Evolutionary conservation across 1,140 invertebrate species (phyloP), one percentile per base, ranked within the genome.

Genomic region (Drosophila grimshawi): DNA sequence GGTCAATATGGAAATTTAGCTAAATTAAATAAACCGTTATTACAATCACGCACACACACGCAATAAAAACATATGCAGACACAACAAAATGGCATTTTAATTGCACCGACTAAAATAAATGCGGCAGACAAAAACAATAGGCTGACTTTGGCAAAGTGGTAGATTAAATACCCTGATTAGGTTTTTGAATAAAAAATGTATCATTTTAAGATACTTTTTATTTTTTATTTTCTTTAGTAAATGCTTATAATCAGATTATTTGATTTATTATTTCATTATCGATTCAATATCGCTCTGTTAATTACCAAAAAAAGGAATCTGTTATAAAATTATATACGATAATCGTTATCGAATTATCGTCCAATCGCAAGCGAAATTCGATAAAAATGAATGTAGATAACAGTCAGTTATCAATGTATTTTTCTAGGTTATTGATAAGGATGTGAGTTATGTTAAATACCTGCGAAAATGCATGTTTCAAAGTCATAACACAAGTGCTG

Each of bases 11-110:
- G 66, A 69, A 82, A 76, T 72, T 69, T 51, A 30, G 49, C 66
- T 67, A 86, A 86, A 86, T 86, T 80, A 88, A 86, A 86, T 86
- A 86, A 86, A 82, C 73, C 71, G 73, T 76, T 71, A 65, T 75
- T 69, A 59, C 62, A 45, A 52, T 30, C 51, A 32, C 35, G 41
- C 43, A 56, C 37, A 43, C 27, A 51, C n/a, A 41, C 37, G 10
- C 7, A 56, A 57, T 27, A 56, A 10, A 66, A 27, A 52, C 63
- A 65, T 6, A 32, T 8, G 19, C 48, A 49, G 29, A 69, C 41
- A 29, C 41, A 61, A 55, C 39, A 76, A 85, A 85, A 86, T 85
- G 73, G 80, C 56, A 67, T 81, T 86, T 86, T 86, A 86, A 86
- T 86, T 86, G 78, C 75, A 78, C 78, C 75, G 67, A 55, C 61